Base-by-base conservation (phyloP, 23 tunicate species). In the Aplidium turbinatum region DNA sequence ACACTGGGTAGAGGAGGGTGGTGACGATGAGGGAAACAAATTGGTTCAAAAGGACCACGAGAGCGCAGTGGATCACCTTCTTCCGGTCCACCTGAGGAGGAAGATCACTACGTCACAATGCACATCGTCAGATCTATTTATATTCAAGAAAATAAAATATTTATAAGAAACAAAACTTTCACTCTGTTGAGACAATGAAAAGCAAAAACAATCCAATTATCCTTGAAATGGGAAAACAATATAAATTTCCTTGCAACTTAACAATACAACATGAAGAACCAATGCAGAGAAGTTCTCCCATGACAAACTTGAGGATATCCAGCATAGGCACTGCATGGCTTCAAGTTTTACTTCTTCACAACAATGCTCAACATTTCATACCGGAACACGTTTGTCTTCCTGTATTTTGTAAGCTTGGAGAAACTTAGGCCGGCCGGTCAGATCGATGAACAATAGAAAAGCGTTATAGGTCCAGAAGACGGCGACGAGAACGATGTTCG, bases 321-420 rank as follows among this genome's bases (percentile, higher is more conserved):
- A n/a, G n/a, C n/a, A n/a, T n/a, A n/a, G n/a, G n/a, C n/a, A n/a
- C n/a, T n/a, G n/a, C n/a, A n/a, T n/a, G n/a, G n/a, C n/a, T n/a
- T n/a, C n/a, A 9, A 9, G 50, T 42, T 11, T 16, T 42, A 42
- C 50, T 11, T 9, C 16, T 42, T 42, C 11, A 42, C 50, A 42
- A 42, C 16, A 42, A 42, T 42, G 50, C 13, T 42, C 50, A 42
- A 9, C 50, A 42, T 42, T 9, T 9, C 16, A 42, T 42, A 87
- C 94, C 69, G 79, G 73, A 2, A 64, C 79, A 28, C 74, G 33
- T 47, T 80, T 87, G 29, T 87, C 94, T 47, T 57, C 72, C 51
- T 87, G 94, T 36, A 87, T 87, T 57, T 87, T 87, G 79, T 80
- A 87, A 24, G 42, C 55, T 40, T 79, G 77, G 24, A 87, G 36